A percentile compares a stretch with the other conserved stretches of the same genome.
Evolutionary conservation across 2,797 vertebrate species (phyloP).

Genomic region (Karalla daura): DNA sequence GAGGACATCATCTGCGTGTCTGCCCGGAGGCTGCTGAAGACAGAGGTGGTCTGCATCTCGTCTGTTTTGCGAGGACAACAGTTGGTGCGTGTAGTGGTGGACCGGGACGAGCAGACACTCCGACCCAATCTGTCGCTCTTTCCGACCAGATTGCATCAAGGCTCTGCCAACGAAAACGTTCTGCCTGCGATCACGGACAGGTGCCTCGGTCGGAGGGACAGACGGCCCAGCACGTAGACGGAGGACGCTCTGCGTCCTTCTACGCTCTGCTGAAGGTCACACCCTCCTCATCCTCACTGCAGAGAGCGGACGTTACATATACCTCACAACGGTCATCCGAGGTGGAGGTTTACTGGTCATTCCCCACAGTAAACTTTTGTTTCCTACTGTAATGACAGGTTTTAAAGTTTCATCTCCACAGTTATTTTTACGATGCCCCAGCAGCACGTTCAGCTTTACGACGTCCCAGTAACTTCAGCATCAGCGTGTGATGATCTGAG

Average conservation of each 20-base stretch:
- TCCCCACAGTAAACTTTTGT: not conserved
- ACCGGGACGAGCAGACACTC: conserved; percentile 16
- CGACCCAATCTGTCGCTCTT: conserved; percentile 45
- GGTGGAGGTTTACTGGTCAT: no score
- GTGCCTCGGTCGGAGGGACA: conserved; percentile 42
- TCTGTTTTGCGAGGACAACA: conserved; percentile 31
- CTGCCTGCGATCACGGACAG: conserved; percentile 46
- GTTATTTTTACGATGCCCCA: not conserved
- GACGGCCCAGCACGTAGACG: conserved; percentile 32
- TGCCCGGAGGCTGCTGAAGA: conserved; percentile 2
- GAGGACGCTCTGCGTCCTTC: conserved; percentile 8
- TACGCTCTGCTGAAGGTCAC: conserved; percentile 44
- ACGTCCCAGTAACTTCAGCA: no score
- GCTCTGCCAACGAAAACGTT: conserved; percentile 46
- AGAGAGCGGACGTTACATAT: conserved; percentile 4
- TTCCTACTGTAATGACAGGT: not conserved
- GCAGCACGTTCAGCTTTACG: conserved; percentile 9
- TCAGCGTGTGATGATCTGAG: no score
- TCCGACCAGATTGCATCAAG: conserved; percentile 30
- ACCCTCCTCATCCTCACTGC: conserved; percentile 4
- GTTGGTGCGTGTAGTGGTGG: conserved; percentile 31
- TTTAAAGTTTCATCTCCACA: conserved; percentile 15
- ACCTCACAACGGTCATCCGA: no score
- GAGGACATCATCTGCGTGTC: conserved; percentile 1
- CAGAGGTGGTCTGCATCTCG: conserved; percentile 1